Evolutionary conservation across 2,113 vertebrate genomes (phyloP).

Genomic region (Daphoenositta chrysoptera): DNA sequence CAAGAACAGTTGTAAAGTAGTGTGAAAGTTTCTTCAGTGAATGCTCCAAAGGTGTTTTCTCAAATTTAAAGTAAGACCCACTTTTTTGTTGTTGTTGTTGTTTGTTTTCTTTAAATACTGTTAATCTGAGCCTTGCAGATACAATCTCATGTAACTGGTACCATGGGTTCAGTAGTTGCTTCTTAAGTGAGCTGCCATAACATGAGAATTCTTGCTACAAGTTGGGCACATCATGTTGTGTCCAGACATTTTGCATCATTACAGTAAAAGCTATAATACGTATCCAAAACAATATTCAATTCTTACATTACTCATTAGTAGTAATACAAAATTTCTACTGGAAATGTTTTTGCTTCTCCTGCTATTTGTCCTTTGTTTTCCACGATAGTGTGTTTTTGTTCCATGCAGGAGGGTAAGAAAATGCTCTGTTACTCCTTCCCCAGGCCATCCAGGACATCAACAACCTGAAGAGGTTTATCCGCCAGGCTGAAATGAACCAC

Average conservation of each 20-base stretch:
- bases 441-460: conserved; percentile 99
- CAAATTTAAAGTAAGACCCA: background rate
- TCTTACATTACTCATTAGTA: background rate
- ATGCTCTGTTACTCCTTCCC: background rate
- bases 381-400: background rate
- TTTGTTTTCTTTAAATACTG: background rate
- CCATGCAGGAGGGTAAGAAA: background rate
- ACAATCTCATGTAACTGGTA: background rate
- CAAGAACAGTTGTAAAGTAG: background rate
- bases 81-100: background rate
- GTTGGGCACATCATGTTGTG: background rate
- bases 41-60: background rate
- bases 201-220: background rate
- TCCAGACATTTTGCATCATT: background rate
- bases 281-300: background rate
- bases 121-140: background rate
- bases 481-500: conserved; percentile 95
- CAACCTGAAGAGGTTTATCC: conserved; percentile 94
- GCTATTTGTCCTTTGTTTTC: background rate
- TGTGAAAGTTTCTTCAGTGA: background rate
- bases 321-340: background rate
- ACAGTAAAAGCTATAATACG: background rate
- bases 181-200: background rate
- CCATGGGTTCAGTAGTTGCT: background rate
- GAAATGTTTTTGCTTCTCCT: background rate